These are phyloP conservation scores for Morinoia aosen DNA, from an alignment of 2,888 invertebrate species.

Conservation along the genomic window DNA sequence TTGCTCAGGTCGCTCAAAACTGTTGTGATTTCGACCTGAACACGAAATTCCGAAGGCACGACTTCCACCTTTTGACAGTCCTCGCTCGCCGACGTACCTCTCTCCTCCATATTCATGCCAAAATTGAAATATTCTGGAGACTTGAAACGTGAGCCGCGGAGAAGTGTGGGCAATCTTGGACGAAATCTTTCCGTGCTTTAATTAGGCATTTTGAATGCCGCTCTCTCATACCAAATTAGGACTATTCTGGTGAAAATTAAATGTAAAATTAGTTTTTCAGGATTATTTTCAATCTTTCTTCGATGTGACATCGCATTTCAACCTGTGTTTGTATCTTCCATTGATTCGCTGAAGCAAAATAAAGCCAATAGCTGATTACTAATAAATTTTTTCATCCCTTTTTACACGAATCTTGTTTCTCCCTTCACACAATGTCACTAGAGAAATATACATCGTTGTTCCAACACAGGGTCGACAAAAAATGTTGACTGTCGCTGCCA, in stretches of 20 bases:
- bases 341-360: not conserved
- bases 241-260: not conserved
- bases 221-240: not conserved
- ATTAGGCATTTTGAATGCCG: not conserved
- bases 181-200: not conserved
- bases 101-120: not conserved
- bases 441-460: not conserved
- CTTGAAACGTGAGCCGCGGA: not conserved
- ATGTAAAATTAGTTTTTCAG: not conserved
- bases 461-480: not conserved
- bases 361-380: not conserved
- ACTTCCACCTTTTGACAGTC: not conserved
- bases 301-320: not conserved
- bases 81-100: not conserved
- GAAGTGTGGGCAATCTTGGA: not conserved
- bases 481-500: not conserved
- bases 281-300: not conserved
- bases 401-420: not conserved
- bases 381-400: not conserved
- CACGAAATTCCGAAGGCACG: too few species aligned
- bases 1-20: not conserved
- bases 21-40: not conserved
- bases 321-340: not conserved
- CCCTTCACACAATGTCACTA: not conserved
- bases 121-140: not conserved